phyloP scores from a whole-genome alignment of 1,140 invertebrate genomes.

The Ctenoplectra terminalis region DNA sequence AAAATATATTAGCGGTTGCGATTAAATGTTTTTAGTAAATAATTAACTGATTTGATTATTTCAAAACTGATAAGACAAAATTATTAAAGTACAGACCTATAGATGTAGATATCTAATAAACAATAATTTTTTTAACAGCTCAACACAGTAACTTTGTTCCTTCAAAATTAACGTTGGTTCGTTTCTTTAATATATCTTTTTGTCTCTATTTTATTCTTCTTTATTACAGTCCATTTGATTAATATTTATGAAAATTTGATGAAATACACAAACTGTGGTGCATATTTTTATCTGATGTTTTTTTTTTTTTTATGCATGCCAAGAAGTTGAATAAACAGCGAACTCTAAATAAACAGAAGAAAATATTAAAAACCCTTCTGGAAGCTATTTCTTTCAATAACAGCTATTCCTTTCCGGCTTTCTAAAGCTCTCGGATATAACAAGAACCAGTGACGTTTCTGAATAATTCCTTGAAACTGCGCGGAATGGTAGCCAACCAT shows the following conservation, averaged over 20 bases:
- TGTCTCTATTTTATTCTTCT: too few species aligned
- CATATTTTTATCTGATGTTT: neutral
- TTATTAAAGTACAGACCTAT: too few species aligned
- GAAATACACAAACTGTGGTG: neutral
- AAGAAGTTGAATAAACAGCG: neutral
- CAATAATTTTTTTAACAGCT: neutral
- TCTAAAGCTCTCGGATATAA: constrained; percentile 26
- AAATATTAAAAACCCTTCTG: constrained; percentile 24
- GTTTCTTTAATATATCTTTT: neutral
- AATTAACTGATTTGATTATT: too few species aligned
- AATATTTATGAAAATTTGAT: neutral
- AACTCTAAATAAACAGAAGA: neutral
- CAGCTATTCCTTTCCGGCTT: constrained; percentile 32
- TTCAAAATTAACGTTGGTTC: neutral
- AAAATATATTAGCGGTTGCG: too few species aligned
- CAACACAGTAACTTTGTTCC: too few species aligned
- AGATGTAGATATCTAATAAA: too few species aligned
- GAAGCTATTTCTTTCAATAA: constrained; percentile 36
- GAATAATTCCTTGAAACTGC: constrained; percentile 58
- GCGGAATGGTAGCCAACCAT: constrained; percentile 49
- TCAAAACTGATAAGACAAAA: too few species aligned
- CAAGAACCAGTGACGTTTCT: constrained; percentile 43
- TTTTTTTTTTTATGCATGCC: neutral
- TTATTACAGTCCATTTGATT: too few species aligned
- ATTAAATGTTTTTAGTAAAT: too few species aligned